Evolutionary conservation across 2,888 invertebrate genomes (phyloP), one percentile per base, ranked within the genome.

Genomic region (Temnothorax unifasciatus): DNA sequence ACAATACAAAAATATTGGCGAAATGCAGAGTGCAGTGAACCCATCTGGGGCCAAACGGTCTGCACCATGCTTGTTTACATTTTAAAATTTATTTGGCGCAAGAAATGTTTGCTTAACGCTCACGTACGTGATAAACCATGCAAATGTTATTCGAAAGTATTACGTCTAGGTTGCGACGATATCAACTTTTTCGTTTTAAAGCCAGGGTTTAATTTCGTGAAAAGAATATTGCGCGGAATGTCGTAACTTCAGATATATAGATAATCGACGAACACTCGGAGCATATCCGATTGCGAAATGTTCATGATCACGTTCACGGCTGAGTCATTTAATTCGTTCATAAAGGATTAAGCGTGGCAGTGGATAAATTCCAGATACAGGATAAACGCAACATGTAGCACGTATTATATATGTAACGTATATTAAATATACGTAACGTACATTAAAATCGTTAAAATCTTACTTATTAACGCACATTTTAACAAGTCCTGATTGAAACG

Each of bases 1-100:
- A 59, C 69, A 81, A 63, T 79, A 57, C 38, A 41, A 83, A 69
- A 84, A 69, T 81, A 71, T 81, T 71, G 79, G 59, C 71, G 71
- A 71, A 79, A 59, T 71, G 59, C 18, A 59, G 47, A 81, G 59
- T 81, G 71, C 79, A 81, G 25, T 25, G 79, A 59, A 71, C 59
- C 34, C 59, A 71, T 79, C 44, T 57, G 69, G 71, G 44, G 38
- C 21, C 41, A 57, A 18, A 13, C 47, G 47, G 47, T 59, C 79
- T 34, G 34, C 71, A 13, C n/a, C n/a, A n/a, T 18, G 38, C 59
- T 29, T 81, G 59, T 71, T 81, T 81, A 59, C 71, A 71, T 47
- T 81, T 59, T 59, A 8, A 21, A 81, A 81, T 81, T 71, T 81
- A 81, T 81, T 71, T 71, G 47, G 13, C 47, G 29, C 38, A 79